phyloP scores from a whole-genome alignment of 2,888 invertebrate genomes.

The Eugnorisma glareosa region DNA sequence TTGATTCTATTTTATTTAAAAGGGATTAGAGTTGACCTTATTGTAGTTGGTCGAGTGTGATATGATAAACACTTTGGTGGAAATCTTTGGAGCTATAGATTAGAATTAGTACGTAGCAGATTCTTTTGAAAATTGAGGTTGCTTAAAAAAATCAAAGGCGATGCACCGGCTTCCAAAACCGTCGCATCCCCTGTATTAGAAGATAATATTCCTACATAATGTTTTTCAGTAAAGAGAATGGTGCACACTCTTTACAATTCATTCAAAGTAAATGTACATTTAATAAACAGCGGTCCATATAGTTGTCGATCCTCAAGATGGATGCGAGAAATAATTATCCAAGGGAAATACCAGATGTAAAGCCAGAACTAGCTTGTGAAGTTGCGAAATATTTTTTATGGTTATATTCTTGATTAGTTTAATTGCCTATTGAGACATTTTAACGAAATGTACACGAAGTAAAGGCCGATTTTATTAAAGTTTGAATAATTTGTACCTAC shows the following conservation, averaged over 20 bases:
- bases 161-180: neutral
- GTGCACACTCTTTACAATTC: constrained; percentile 5
- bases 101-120: neutral
- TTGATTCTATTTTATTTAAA: neutral
- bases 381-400: constrained; percentile 38
- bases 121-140: neutral
- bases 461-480: neutral
- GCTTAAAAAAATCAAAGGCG: neutral
- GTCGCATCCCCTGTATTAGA: neutral
- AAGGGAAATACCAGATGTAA: constrained; percentile 37
- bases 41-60: neutral
- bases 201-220: constrained; percentile 11
- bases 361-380: constrained; percentile 28
- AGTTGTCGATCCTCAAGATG: constrained; percentile 6
- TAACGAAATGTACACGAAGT: neutral
- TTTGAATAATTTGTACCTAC: neutral
- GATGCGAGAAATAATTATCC: constrained; percentile 28
- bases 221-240: neutral
- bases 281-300: neutral
- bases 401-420: neutral
- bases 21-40: neutral
- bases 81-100: neutral
- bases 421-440: neutral
- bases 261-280: neutral
- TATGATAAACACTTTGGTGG: neutral